Conservation (phyloP, 2,113 vertebrate species). For the Tonatia bakeri region DNA sequence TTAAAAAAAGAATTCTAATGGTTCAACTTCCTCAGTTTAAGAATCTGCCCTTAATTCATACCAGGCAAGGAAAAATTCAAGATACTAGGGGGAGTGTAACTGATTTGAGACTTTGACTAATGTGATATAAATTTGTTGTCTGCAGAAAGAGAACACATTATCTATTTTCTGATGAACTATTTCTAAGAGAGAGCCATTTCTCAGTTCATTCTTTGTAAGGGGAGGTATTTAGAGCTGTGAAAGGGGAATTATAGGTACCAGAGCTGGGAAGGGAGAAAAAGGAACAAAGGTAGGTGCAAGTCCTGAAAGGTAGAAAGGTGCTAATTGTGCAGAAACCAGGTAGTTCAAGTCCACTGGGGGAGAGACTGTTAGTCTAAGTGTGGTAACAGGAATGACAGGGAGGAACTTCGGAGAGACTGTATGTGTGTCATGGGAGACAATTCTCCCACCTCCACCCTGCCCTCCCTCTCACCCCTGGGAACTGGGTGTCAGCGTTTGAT, state of each 20-base stretch:
- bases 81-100: not conserved
- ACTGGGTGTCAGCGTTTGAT: not conserved
- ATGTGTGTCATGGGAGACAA: not conserved
- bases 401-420: not conserved
- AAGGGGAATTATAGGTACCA: not conserved
- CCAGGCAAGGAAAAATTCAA: not conserved
- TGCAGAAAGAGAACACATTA: not conserved
- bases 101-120: not conserved
- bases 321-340: not conserved
- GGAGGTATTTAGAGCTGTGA: not conserved
- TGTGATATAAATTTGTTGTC: not conserved
- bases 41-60: not conserved
- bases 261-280: not conserved
- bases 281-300: not conserved
- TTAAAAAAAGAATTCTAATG: not conserved
- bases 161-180: not conserved
- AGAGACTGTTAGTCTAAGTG: not conserved
- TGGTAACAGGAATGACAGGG: not conserved
- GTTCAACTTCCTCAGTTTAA: not conserved
- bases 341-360: not conserved
- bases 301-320: not conserved
- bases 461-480: not conserved
- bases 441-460: too few species aligned
- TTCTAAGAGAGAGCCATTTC: not conserved
- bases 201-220: not conserved